Base-by-base conservation (phyloP, 1,140 invertebrate species). In the Aleiodes sp. region DNA sequence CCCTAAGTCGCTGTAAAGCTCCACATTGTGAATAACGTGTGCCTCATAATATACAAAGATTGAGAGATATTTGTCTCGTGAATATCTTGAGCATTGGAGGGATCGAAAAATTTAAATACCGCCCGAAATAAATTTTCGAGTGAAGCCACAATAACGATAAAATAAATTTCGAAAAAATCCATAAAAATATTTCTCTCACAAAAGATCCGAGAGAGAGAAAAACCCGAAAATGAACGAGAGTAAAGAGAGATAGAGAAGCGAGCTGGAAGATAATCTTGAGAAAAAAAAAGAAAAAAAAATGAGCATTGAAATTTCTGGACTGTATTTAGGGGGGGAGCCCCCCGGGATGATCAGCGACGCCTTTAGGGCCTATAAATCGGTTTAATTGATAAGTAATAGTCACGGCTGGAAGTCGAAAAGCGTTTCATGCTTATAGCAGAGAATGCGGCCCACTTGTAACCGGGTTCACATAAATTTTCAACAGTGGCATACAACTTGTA, bases 371-470 rank as follows among this genome's bases (percentile, higher is more conserved):
- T 64, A 73, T 73, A 73, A 73, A 73, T 73, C 65, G 68, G 64
- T 73, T 73, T 70, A 73, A 73, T 73, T 73, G 68, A 73, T 73
- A 73, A 73, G 43, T 73, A 73, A 73, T 70, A 73, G 68, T 67
- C 59, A 60, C 19, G 68, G 66, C 31, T 43, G 37, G 28, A 29
- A 65, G 71, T 39, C 56, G 63, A 72, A 70, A 65, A 33, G 56
- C 59, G 60, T 68, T 57, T 9, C 16, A n/a, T 33, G 61, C 29
- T 39, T 63, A 39, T 16, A 26, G 28, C 8, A 31, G 57, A 28
- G 71, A 72, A 72, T 72, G 67, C 67, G 71, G 67, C 63, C 71
- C 66, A 72, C 71, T 72, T 72, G 71, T 72, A 72, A 61, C 14
- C 57, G 39, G 35, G 71, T 33, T 33, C 41, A 72, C 63, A 72